These are phyloP conservation scores for Adelognathus sp. DNA, from an alignment of 2,888 invertebrate genomes.

Conservation along the genomic window DNA sequence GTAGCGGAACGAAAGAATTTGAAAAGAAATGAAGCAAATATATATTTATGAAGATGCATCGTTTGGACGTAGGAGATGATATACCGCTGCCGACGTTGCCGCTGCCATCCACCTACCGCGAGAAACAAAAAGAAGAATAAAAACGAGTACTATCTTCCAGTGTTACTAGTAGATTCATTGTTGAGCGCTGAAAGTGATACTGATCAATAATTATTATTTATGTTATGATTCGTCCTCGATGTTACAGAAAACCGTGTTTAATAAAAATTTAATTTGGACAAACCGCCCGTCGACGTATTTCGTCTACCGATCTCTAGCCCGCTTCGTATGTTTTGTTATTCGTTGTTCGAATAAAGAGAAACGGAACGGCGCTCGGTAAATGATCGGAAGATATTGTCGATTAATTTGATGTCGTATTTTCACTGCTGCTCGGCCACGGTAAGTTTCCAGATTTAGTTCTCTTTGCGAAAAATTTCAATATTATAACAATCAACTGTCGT, in stretches of 20 bases:
- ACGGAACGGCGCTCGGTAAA: not conserved
- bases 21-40: slow-evolving; percentile 4
- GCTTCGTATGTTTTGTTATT: slow-evolving; percentile 12
- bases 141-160: slow-evolving; percentile 76
- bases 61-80: slow-evolving; percentile 59
- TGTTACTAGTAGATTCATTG: slow-evolving; percentile 80
- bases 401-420: not conserved
- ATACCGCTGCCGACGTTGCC: slow-evolving; percentile 63
- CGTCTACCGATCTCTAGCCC: slow-evolving; percentile 39
- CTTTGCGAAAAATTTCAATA: no score
- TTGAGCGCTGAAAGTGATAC: slow-evolving; percentile 80
- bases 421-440: not conserved
- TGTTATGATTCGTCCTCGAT: slow-evolving; percentile 81
- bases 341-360: slow-evolving; percentile 25
- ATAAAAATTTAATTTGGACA: slow-evolving; percentile 81
- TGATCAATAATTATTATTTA: slow-evolving; percentile 80
- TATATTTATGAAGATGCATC: slow-evolving; percentile 46
- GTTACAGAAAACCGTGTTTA: slow-evolving; percentile 80
- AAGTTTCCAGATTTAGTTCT: not conserved
- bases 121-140: slow-evolving; percentile 49
- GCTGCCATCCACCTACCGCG: slow-evolving; percentile 60
- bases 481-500: no score
- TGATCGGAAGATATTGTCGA: not conserved
- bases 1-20: slow-evolving; percentile 52
- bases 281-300: slow-evolving; percentile 66